These are phyloP conservation scores for Suncus etruscus DNA, from an alignment of 2,113 vertebrate genomes.

Conservation along the genomic window DNA sequence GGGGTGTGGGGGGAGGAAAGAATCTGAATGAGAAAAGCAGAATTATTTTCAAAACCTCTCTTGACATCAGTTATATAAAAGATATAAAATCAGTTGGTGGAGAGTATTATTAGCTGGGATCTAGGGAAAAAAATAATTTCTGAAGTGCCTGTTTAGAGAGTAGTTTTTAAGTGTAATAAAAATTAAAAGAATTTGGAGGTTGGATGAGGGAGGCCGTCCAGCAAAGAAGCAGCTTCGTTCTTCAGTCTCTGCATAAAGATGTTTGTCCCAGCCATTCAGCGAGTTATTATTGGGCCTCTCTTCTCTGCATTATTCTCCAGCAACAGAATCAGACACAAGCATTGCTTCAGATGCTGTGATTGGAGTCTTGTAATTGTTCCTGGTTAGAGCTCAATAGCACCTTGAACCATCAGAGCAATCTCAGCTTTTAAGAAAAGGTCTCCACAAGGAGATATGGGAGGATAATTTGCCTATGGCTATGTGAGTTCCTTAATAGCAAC, in stretches of 20 bases:
- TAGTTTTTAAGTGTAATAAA: conserved; percentile 79
- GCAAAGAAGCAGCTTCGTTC: conserved; percentile 83
- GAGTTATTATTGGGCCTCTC: conserved; percentile 87
- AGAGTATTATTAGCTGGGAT: conserved; percentile 83
- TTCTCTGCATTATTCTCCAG: conserved; percentile 89
- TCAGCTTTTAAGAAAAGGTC: conserved; percentile 85
- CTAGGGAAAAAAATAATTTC: conserved; percentile 78
- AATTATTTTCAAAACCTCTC: conserved; percentile 72
- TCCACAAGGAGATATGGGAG: conserved; percentile 84
- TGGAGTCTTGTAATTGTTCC: conserved; percentile 91
- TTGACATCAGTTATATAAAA: background rate
- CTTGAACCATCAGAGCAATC: conserved; percentile 90
- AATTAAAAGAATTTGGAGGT: conserved; percentile 84
- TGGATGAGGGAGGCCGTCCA: background rate
- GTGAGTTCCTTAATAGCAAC: conserved; percentile 88
- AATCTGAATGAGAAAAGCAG: conserved; percentile 72
- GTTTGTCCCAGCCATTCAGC: conserved; percentile 87
- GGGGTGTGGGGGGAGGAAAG: background rate
- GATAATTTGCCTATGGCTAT: conserved; percentile 90
- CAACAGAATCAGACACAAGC: conserved; percentile 89
- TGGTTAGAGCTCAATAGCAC: conserved; percentile 90
- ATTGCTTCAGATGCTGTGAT: conserved; percentile 87
- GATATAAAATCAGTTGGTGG: conserved; percentile 50
- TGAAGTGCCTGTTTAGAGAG: conserved; percentile 81
- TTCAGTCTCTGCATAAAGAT: conserved; percentile 86